Evolutionary conservation across 2,113 vertebrate genomes (phyloP).

Genomic region (Pipra filicauda): DNA sequence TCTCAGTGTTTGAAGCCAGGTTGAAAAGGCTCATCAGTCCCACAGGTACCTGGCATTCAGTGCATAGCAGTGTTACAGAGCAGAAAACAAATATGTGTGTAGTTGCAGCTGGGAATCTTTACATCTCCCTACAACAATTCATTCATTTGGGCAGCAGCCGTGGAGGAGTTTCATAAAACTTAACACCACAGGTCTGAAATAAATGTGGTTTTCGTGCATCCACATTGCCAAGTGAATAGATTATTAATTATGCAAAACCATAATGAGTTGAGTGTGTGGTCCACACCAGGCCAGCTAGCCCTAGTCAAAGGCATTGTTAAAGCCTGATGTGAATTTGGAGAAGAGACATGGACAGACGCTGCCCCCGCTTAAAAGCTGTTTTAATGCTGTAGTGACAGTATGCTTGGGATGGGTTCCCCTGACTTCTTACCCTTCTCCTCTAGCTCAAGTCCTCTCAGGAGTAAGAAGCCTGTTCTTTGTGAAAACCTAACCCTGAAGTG

Average conservation of each 20-base stretch:
- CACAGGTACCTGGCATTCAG: not conserved
- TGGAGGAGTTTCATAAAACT: not conserved
- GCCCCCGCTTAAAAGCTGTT: not conserved
- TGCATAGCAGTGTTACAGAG: not conserved
- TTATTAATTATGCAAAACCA: not conserved
- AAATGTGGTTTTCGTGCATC: rapidly evolving
- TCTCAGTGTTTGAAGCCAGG: not conserved
- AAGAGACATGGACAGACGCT: not conserved
- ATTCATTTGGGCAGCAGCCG: not conserved
- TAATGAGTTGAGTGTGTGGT: not conserved
- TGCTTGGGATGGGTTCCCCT: not conserved
- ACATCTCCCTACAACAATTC: not conserved
- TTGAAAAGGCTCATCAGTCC: not conserved
- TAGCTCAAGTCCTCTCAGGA: not conserved
- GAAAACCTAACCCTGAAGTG: not conserved
- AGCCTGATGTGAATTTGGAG: not conserved
- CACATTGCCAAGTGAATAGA: not conserved
- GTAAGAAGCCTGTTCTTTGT: not conserved
- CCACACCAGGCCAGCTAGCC: not conserved
- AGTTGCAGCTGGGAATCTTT: not conserved
- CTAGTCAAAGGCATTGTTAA: not conserved
- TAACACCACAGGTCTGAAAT: not conserved
- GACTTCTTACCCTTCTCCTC: not conserved
- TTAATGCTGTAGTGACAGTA: not conserved
- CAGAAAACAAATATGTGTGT: not conserved